These are phyloP conservation scores for Aethes cnicana DNA, from an alignment of 2,888 invertebrate species.

Conservation along the genomic window DNA sequence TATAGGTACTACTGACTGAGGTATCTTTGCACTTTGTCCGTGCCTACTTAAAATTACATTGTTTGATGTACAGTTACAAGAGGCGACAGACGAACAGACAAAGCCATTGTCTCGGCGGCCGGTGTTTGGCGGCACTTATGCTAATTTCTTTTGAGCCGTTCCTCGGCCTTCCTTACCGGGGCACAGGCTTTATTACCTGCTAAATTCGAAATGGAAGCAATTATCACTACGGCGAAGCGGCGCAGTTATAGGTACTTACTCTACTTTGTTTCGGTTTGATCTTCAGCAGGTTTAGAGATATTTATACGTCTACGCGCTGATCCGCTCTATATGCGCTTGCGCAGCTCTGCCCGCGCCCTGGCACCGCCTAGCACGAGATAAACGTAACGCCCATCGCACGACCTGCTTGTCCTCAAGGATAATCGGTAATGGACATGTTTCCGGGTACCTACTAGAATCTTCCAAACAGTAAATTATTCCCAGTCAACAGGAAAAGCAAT, in stretches of 20 bases:
- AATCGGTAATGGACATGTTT: background rate
- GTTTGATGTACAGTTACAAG: conserved; percentile 60
- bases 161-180: conserved; percentile 59
- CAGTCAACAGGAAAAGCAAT: background rate
- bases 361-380: conserved; percentile 59
- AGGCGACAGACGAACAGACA: conserved; percentile 70
- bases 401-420: conserved; percentile 11
- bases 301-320: too few species aligned
- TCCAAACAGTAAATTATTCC: background rate
- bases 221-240: background rate
- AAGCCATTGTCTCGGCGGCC: conserved; percentile 72
- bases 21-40: conserved; percentile 45
- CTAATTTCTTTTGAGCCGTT: conserved; percentile 74
- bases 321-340: too few species aligned
- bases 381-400: conserved; percentile 2
- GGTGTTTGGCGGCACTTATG: conserved; percentile 74
- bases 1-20: too few species aligned
- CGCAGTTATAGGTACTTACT: too few species aligned
- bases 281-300: too few species aligned
- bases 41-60: conserved; percentile 54
- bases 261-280: too few species aligned
- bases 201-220: conserved; percentile 50
- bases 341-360: conserved; percentile 47
- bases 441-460: conserved; percentile 4
- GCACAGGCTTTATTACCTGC: conserved; percentile 61